Evolutionary conservation across 2,797 vertebrate species (phyloP).

Genomic region (Gobio occitaniae): DNA sequence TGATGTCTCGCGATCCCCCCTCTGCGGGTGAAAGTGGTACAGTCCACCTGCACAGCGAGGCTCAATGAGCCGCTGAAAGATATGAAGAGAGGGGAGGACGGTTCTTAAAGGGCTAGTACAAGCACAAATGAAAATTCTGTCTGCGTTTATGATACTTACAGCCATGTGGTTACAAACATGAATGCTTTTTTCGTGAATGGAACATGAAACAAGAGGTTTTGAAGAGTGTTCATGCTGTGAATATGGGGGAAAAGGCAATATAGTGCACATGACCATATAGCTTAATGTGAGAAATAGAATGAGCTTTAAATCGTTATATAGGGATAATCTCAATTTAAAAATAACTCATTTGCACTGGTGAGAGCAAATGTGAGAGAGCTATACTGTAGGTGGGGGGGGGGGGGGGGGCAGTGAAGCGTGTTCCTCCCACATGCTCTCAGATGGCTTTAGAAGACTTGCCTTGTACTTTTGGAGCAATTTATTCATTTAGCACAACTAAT

Average conservation of each 20-base stretch:
- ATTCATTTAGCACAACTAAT: neutral
- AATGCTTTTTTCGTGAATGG: neutral
- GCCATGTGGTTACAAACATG: neutral
- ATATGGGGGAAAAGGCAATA: neutral
- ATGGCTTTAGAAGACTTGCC: neutral
- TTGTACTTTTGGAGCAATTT: neutral
- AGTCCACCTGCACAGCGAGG: constrained; percentile 20
- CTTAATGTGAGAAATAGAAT: no score
- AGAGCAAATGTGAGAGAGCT: neutral
- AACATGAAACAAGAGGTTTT: neutral
- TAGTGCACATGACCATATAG: no score
- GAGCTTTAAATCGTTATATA: neutral
- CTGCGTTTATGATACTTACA: neutral
- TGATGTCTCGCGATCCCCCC: constrained; percentile 47
- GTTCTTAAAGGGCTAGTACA: constrained; percentile 9
- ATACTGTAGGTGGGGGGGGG: neutral
- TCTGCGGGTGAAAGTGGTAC: constrained; percentile 48
- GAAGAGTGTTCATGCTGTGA: neutral
- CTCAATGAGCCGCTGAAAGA: constrained; percentile 19
- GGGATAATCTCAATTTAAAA: neutral
- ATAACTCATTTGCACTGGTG: neutral
- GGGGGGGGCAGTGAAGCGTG: no score
- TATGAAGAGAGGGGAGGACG: neutral
- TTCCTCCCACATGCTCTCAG: neutral
- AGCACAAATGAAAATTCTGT: neutral